Percentiles rank a stretch among this genome's conserved stretches.
phyloP scores from a whole-genome alignment of 2,797 vertebrate genomes.

The Pygocentrus nattereri region DNA sequence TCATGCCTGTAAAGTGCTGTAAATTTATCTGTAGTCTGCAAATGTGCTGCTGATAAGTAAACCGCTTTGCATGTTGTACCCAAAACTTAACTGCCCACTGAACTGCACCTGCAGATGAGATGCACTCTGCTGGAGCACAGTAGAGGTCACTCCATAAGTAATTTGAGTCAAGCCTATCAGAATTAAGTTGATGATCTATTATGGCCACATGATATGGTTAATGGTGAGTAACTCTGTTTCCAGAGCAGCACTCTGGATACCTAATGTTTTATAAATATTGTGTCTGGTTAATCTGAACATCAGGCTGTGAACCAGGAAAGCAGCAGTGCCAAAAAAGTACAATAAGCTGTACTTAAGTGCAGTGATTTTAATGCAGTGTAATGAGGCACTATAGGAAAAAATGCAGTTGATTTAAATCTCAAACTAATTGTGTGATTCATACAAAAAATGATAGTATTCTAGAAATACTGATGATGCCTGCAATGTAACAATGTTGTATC shows the following conservation, averaged over 20 bases:
- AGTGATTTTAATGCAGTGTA: too few relatives aligned
- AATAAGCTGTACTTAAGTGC: too few relatives aligned
- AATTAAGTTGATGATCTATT: not conserved
- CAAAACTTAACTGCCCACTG: not conserved
- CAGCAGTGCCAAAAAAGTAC: too few relatives aligned
- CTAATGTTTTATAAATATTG: too few relatives aligned
- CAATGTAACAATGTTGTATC: too few relatives aligned
- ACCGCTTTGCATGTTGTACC: conserved; percentile 13
- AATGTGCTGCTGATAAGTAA: conserved; percentile 33
- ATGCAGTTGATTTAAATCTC: too few relatives aligned
- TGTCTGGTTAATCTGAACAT: not conserved
- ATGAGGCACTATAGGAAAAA: too few relatives aligned
- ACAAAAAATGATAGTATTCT: too few relatives aligned
- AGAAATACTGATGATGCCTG: too few relatives aligned
- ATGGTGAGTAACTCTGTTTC: not conserved
- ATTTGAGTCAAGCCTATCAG: not conserved
- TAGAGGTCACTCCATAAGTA: not conserved
- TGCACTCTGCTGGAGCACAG: not conserved
- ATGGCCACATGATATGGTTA: not conserved
- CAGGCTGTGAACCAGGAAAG: too few relatives aligned
- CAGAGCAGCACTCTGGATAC: too few relatives aligned
- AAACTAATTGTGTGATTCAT: too few relatives aligned
- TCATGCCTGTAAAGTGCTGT: conserved; percentile 15
- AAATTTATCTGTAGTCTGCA: conserved; percentile 54
- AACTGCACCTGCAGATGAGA: not conserved